Evolutionary conservation across 2,797 vertebrate species (phyloP).

Genomic region (Mareca penelope): DNA sequence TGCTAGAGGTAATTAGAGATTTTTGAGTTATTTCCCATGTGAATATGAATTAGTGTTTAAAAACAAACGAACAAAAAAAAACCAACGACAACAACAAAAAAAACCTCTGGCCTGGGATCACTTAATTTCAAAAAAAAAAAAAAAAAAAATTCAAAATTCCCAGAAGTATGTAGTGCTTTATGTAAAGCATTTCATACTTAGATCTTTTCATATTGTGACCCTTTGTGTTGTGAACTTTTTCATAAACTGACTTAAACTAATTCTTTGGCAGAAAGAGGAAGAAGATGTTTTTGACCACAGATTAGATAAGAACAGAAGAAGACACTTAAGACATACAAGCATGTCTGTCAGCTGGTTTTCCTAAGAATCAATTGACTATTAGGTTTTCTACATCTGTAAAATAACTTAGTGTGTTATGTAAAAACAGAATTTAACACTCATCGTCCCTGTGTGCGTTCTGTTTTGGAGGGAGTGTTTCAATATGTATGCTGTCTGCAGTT

Average conservation of each 20-base stretch:
- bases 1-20: not conserved
- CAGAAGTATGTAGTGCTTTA: not conserved
- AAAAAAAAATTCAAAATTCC: not conserved
- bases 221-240: not conserved
- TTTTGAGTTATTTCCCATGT: not conserved
- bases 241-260: not conserved
- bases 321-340: not conserved
- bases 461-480: not conserved
- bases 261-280: not conserved
- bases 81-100: not conserved
- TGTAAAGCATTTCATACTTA: not conserved
- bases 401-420: not conserved
- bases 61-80: not conserved
- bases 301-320: not conserved
- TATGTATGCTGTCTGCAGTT: not conserved
- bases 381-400: not conserved
- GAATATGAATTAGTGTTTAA: not conserved
- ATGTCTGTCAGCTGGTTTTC: not conserved
- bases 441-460: not conserved
- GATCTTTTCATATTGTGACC: not conserved
- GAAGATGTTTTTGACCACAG: not conserved
- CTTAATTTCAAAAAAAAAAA: not conserved
- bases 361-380: not conserved
- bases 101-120: not conserved
- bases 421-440: not conserved